phyloP scores from a whole-genome alignment of 2,797 vertebrate species.

The Esox masquinongy region DNA sequence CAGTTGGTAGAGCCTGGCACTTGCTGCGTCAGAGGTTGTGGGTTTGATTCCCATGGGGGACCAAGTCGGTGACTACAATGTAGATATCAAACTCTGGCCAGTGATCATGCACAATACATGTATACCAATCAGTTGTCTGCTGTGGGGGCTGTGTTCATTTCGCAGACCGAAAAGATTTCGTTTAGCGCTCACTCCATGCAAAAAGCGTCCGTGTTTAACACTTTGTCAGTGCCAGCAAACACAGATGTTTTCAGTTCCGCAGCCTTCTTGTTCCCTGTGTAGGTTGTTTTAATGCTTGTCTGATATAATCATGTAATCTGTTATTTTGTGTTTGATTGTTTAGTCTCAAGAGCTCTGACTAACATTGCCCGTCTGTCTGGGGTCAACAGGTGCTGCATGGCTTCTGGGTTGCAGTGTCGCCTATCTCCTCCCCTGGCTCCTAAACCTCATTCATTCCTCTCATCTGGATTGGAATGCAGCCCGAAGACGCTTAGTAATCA shows the following conservation, averaged over 20 bases:
- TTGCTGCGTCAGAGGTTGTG: too few species aligned
- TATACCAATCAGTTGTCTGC: not conserved
- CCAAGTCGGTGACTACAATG: too few species aligned
- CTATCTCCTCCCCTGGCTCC: not conserved
- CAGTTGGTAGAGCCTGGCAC: too few species aligned
- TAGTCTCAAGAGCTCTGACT: not conserved
- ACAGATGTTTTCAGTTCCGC: too few species aligned
- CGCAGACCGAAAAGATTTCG: not conserved
- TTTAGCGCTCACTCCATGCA: not conserved
- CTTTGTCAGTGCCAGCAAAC: too few species aligned
- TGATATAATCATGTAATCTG: not conserved
- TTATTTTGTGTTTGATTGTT: not conserved
- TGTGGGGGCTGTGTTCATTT: not conserved
- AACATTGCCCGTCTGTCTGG: not conserved
- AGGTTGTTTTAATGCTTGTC: not conserved
- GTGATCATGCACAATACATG: not conserved
- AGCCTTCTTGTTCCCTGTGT: not conserved
- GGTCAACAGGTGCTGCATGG: conserved; percentile 19
- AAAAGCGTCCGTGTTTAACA: too few species aligned
- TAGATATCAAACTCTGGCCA: not conserved
- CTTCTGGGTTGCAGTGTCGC: not conserved
- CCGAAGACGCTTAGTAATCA: conserved; percentile 1
- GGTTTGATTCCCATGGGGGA: too few species aligned
- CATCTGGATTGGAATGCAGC: conserved; percentile 1
- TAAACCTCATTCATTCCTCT: not conserved